Evolutionary conservation across 2,113 vertebrate species (phyloP).

Genomic region (Motacilla tschutschensis): DNA sequence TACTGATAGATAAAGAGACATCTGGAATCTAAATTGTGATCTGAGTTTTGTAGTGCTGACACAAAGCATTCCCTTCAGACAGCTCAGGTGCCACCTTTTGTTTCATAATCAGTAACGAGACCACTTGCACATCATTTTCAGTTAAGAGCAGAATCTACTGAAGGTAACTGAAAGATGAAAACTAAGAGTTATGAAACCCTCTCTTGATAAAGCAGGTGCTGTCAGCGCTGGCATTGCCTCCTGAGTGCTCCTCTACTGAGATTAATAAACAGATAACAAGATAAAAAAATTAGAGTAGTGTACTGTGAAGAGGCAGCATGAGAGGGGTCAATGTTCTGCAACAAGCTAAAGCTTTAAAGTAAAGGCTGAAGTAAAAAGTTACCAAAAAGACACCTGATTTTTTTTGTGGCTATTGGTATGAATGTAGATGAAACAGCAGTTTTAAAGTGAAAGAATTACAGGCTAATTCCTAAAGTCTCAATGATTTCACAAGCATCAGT

Average conservation of each 20-base stretch:
- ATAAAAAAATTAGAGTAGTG: constrained; percentile 59
- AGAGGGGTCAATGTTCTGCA: constrained; percentile 38
- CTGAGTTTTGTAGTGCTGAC: background rate
- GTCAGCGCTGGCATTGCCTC: constrained; percentile 36
- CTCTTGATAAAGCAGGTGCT: background rate
- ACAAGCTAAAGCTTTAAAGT: constrained; percentile 45
- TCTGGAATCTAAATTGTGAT: constrained; percentile 2
- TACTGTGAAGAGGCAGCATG: constrained; percentile 46
- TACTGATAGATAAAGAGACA: background rate
- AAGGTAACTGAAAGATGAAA: background rate
- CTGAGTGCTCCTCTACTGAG: constrained; percentile 50
- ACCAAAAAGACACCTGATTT: constrained; percentile 25
- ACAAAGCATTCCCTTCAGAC: background rate
- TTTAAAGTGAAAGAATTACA: constrained; percentile 32
- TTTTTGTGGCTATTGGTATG: background rate
- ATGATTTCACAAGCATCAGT: constrained; percentile 5
- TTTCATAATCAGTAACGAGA: background rate
- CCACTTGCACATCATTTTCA: background rate
- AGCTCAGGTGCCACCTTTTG: background rate
- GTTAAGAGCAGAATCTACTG: background rate
- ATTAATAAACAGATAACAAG: constrained; percentile 69
- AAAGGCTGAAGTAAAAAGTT: constrained; percentile 53
- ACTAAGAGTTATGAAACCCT: background rate
- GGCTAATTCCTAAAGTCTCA: constrained; percentile 52
- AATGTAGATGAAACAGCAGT: constrained; percentile 32